Conservation (phyloP, 2,797 vertebrate species). For the Poeciliopsis gracilis region DNA sequence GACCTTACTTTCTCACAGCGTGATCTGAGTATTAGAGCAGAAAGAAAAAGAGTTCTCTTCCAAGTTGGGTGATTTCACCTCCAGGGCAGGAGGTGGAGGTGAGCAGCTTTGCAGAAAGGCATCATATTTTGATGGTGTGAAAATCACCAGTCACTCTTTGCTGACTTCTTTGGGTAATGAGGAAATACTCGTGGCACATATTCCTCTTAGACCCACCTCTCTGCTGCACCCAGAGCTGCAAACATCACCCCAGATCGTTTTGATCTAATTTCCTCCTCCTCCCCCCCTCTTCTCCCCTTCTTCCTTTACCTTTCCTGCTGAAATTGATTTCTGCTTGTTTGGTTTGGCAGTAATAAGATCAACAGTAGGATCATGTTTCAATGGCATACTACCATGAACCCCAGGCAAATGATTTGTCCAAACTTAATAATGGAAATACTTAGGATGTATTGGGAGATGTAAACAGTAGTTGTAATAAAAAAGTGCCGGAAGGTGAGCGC, state of each 20-base stretch:
- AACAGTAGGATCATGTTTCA: slow-evolving; percentile 95
- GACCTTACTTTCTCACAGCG: slow-evolving; percentile 65
- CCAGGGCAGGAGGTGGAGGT: slow-evolving; percentile 51
- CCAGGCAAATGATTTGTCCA: slow-evolving; percentile 99
- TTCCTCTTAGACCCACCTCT: slow-evolving; percentile 57
- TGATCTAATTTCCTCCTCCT: slow-evolving; percentile 81
- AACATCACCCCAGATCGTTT: slow-evolving; percentile 72
- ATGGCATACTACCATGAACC: slow-evolving; percentile 95
- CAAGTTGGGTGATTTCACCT: slow-evolving; percentile 73
- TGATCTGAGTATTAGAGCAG: slow-evolving; percentile 59
- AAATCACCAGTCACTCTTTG: slow-evolving; percentile 68
- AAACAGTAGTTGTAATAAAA: slow-evolving; percentile 99
- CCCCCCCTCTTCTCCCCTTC: slow-evolving; percentile 26
- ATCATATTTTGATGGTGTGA: slow-evolving; percentile 67
- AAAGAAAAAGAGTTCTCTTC: slow-evolving; percentile 57
- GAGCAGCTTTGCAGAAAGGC: slow-evolving; percentile 35
- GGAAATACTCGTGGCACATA: slow-evolving; percentile 61
- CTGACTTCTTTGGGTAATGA: slow-evolving; percentile 67
- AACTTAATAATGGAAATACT: slow-evolving; percentile 98
- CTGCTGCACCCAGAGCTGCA: slow-evolving; percentile 65
- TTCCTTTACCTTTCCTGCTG: slow-evolving; percentile 81
- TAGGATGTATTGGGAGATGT: slow-evolving; percentile 98
- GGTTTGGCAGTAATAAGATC: slow-evolving; percentile 95
- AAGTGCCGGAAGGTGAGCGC: slow-evolving; percentile 90
- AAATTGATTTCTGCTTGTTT: slow-evolving; percentile 95